A percentile compares a stretch with the other conserved stretches of the same genome.
Evolutionary conservation across 2,888 invertebrate species (phyloP).

Genomic region (Fragum fragum): DNA sequence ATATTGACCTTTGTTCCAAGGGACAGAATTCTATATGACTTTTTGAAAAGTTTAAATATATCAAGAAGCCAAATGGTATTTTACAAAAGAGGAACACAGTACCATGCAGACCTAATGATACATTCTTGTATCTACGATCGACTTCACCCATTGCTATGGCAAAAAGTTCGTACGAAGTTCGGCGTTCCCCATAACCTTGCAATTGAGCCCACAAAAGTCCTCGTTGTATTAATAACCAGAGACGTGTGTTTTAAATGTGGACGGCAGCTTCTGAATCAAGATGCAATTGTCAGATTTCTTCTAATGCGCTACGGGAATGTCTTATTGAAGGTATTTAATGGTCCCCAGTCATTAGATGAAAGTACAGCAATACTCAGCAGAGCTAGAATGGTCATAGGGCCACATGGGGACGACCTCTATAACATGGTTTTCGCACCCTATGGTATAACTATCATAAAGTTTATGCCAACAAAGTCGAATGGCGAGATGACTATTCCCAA

Average conservation of each 20-base stretch:
- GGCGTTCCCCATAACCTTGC: not conserved
- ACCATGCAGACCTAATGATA: constrained; percentile 33
- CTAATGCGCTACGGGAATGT: constrained; percentile 9
- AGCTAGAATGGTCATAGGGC: constrained; percentile 21
- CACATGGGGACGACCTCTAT: constrained; percentile 31
- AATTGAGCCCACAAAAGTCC: not conserved
- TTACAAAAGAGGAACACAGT: not conserved
- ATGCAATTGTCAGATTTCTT: not conserved
- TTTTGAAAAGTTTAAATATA: constrained; percentile 30
- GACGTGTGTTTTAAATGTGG: constrained; percentile 31
- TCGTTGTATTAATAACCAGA: constrained; percentile 27
- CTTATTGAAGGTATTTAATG: constrained; percentile 18
- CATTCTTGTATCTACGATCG: constrained; percentile 30
- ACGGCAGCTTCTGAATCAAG: constrained; percentile 17
- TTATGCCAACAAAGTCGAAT: constrained; percentile 26
- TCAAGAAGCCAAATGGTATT: constrained; percentile 13
- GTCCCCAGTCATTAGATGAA: constrained; percentile 12
- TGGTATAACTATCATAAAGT: constrained; percentile 26
- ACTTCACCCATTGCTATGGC: constrained; percentile 35
- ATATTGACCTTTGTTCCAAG: constrained; percentile 1
- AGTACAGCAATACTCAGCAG: not conserved
- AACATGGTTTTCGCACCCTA: constrained; percentile 28
- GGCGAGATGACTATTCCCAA: not conserved
- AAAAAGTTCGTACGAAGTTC: constrained; percentile 13
- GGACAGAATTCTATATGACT: constrained; percentile 30